These are phyloP conservation scores for Adelosebastes latens DNA, from an alignment of 2,797 vertebrate genomes.

Conservation along the genomic window DNA sequence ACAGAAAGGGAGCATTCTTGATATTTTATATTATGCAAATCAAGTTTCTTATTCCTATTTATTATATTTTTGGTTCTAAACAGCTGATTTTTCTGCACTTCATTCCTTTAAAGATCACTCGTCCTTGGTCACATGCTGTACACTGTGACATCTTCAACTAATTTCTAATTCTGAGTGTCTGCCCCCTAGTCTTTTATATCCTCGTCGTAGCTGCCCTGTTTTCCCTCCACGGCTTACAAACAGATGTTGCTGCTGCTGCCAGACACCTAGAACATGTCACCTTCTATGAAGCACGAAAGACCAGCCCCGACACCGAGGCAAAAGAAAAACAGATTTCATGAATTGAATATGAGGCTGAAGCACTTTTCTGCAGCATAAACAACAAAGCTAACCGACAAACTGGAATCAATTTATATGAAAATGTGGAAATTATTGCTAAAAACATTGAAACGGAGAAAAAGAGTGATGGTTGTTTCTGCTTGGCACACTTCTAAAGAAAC, in stretches of 20 bases:
- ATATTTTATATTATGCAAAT: neutral
- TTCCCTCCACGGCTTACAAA: conserved; percentile 1
- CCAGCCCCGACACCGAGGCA: neutral
- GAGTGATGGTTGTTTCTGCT: conserved; percentile 44
- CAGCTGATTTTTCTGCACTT: neutral
- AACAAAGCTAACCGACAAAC: conserved; percentile 19
- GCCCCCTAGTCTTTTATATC: neutral
- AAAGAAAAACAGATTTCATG: neutral
- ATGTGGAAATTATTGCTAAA: conserved; percentile 24
- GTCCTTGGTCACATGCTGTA: neutral
- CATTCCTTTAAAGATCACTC: neutral
- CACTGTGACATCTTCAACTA: neutral
- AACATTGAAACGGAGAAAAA: conserved; percentile 33
- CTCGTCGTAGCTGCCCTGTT: neutral
- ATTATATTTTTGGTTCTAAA: neutral
- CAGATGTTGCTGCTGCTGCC: conserved; percentile 24
- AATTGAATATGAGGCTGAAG: conserved; percentile 9
- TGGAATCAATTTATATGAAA: conserved; percentile 18
- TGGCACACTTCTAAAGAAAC: conserved; percentile 58
- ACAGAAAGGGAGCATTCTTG: neutral
- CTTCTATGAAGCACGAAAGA: conserved; percentile 21
- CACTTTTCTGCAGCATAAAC: conserved; percentile 8
- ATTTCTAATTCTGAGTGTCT: neutral
- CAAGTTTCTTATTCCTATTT: neutral
- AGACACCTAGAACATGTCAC: conserved; percentile 23